Evolutionary conservation across 2,888 invertebrate species (phyloP).

Genomic region (Mythimna ferrago): DNA sequence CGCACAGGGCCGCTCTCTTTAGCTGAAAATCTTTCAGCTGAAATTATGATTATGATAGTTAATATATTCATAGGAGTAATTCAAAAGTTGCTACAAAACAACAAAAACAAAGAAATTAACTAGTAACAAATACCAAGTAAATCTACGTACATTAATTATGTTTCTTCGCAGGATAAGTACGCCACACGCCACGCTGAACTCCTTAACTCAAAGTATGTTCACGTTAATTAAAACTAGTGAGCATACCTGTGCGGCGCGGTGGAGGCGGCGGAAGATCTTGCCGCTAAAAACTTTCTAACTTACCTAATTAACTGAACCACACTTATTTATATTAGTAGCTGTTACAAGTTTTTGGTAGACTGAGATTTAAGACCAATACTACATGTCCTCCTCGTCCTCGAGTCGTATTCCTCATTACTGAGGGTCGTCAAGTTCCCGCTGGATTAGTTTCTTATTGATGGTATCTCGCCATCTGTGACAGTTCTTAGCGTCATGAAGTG

Average conservation of each 20-base stretch:
- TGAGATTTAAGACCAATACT: too few relatives aligned
- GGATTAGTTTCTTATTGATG: too few relatives aligned
- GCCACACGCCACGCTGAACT: conserved; percentile 14
- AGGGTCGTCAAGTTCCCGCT: too few relatives aligned
- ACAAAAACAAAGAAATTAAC: background rate
- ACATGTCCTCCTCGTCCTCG: too few relatives aligned
- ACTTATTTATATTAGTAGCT: conserved; percentile 29
- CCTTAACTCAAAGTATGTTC: conserved; percentile 50
- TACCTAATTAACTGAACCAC: conserved; percentile 50
- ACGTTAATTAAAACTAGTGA: conserved; percentile 64
- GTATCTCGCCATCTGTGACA: too few relatives aligned
- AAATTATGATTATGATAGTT: too few relatives aligned
- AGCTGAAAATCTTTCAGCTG: too few relatives aligned
- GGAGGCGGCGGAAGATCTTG: conserved; percentile 4
- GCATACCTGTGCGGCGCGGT: conserved; percentile 31
- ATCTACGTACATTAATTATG: conserved; percentile 12
- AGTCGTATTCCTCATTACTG: too few relatives aligned
- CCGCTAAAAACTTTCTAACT: conserved; percentile 45
- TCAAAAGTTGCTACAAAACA: background rate
- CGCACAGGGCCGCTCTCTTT: background rate
- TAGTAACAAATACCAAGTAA: background rate
- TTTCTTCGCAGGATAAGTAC: background rate
- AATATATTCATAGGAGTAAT: background rate
- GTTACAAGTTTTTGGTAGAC: background rate
- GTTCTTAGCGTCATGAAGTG: too few relatives aligned